A percentile compares a stretch with the other conserved stretches of the same genome.
Evolutionary conservation across 2,888 invertebrate species (phyloP).

Genomic region (Chrysotoxum bicinctum): DNA sequence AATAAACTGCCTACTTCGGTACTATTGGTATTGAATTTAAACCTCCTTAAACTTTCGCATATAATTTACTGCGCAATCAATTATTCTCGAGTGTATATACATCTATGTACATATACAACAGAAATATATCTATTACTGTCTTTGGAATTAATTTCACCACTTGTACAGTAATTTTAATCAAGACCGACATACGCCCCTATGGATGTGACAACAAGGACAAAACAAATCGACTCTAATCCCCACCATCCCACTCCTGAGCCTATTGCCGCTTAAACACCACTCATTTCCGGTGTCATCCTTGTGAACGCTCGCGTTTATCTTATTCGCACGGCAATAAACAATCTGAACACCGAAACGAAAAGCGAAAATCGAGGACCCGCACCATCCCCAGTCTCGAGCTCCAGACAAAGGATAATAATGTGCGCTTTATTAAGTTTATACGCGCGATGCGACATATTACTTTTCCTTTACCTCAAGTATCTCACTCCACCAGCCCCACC

Average conservation of each 20-base stretch:
- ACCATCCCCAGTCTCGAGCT: neutral
- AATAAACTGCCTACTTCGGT: fast-evolving
- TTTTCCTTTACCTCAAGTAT: conserved; percentile 11
- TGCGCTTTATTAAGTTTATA: conserved; percentile 71
- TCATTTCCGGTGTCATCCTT: conserved; percentile 57
- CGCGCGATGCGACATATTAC: conserved; percentile 68
- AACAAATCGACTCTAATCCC: conserved; percentile 12
- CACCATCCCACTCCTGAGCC: neutral
- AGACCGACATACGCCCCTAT: conserved; percentile 42
- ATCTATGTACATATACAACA: neutral
- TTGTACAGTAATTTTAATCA: conserved; percentile 56
- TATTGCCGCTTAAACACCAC: conserved; percentile 26
- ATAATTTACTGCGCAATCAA: conserved; percentile 23
- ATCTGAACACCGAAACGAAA: conserved; percentile 48
- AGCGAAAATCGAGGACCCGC: conserved; percentile 56
- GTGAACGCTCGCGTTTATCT: conserved; percentile 50
- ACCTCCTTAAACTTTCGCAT: conserved; percentile 3
- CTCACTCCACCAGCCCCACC: neutral
- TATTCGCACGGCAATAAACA: conserved; percentile 71
- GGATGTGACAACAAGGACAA: conserved; percentile 40
- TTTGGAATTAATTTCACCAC: conserved; percentile 55
- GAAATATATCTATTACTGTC: conserved; percentile 31
- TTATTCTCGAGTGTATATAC: neutral
- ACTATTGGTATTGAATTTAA: neutral
- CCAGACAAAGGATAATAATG: conserved; percentile 67